Base-by-base conservation (phyloP, 1,140 invertebrate species). In the Anoplophora glabripennis region DNA sequence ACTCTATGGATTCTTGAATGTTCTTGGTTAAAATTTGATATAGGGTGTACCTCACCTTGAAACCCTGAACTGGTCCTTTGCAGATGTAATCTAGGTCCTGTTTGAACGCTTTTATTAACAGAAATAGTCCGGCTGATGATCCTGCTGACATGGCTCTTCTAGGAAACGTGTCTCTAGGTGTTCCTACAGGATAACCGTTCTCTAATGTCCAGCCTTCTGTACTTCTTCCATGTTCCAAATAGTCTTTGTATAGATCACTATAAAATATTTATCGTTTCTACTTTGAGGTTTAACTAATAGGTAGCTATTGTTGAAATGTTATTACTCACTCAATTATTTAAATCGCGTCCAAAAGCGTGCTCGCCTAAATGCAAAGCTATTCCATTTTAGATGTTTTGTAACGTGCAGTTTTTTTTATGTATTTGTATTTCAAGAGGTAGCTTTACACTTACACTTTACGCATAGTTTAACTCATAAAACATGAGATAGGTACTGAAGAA, bases 41-140 rank as follows among this genome's bases (percentile, higher is more conserved):
- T n/a, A n/a, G n/a, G n/a, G n/a, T n/a, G n/a, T n/a, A n/a, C 10
- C 11, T 21, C 60, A 83, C 83, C 76, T 86, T 87, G 66, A 85
- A 87, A 7, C 86, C 86, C 75, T 86, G 84, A 1, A 87, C 83
- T 0, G 86, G 83, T 9, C 86, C 86, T 47, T 79, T 78, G 64
- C 86, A 88, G 9, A 85, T 75, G 66, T 84, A 87, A 72, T 88
- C 85, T 18, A 85, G 69, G 70, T 88, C 83, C 21, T 79, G 72
- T 57, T 79, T 71, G 44, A 79, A 82, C 7, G 80, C 79, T 64
- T 78, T 78, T 21, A 88, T 61, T 1, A 84, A 71, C 66, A 87
- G 76, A 12, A 79, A 79, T 10, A 88, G 74, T 7, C 85, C 85
- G 38, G 83, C 80, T 65, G 80, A 79, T 3, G 78, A 76, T 4